Conservation (phyloP, 1,140 invertebrate genomes). For the Drosophila rufa region DNA sequence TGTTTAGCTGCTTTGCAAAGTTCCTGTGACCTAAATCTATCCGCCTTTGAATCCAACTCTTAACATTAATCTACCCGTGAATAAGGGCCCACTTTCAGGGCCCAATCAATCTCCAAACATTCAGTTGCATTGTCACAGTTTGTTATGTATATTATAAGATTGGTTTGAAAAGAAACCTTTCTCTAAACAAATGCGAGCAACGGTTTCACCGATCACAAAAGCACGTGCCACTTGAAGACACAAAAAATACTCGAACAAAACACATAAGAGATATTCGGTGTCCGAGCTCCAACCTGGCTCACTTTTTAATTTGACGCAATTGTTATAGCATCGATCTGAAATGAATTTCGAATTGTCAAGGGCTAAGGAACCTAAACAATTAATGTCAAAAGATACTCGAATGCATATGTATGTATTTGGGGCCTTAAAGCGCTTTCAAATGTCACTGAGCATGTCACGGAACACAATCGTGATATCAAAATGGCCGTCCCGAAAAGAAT, state of each 20-base stretch:
- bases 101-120: slow-evolving; percentile 68
- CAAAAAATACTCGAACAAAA: slow-evolving; percentile 50
- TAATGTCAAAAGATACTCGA: slow-evolving; percentile 69
- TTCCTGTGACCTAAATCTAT: slow-evolving; percentile 43
- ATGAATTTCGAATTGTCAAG: slow-evolving; percentile 67
- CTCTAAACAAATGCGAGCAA: slow-evolving; percentile 77
- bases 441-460: slow-evolving; percentile 67
- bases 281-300: slow-evolving; percentile 35
- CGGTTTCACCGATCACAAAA: slow-evolving; percentile 76
- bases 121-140: slow-evolving; percentile 58
- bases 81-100: slow-evolving; percentile 55
- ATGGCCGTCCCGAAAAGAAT: slow-evolving; percentile 57
- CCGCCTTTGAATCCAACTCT: slow-evolving; percentile 3
- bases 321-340: slow-evolving; percentile 73
- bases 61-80: slow-evolving; percentile 21
- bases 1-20: slow-evolving; percentile 1
- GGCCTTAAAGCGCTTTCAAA: slow-evolving; percentile 73
- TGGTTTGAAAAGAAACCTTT: slow-evolving; percentile 69
- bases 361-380: slow-evolving; percentile 71
- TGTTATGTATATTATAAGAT: slow-evolving; percentile 61
- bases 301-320: slow-evolving; percentile 80
- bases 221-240: slow-evolving; percentile 76
- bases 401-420: slow-evolving; percentile 39
- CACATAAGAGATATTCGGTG: slow-evolving; percentile 21
- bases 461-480: slow-evolving; percentile 38